Percentiles rank a stretch among this genome's conserved stretches.
These are phyloP conservation scores for Leptinotarsa undecemlineata DNA, from an alignment of 1,140 invertebrate genomes.

Conservation along the genomic window DNA sequence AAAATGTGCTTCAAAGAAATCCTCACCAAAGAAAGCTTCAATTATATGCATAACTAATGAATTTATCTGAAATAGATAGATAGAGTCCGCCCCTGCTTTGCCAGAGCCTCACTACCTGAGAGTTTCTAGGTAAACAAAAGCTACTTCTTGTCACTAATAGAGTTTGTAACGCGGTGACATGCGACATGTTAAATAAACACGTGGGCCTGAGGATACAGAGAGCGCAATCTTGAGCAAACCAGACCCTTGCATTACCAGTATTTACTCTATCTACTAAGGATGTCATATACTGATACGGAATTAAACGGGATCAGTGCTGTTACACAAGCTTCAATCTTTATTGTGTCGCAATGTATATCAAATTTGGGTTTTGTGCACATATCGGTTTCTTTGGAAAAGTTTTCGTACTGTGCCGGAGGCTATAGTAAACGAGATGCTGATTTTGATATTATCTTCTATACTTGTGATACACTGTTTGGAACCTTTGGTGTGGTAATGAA, in stretches of 20 bases:
- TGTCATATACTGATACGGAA: conserved; percentile 26
- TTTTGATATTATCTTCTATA: no score
- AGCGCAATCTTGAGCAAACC: conserved; percentile 28
- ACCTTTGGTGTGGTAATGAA: no score
- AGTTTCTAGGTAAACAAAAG: conserved; percentile 43
- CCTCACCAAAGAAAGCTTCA: no score
- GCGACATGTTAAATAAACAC: conserved; percentile 51
- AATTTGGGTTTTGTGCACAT: conserved; percentile 15
- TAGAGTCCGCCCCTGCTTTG: conserved; percentile 11
- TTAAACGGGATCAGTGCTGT: conserved; percentile 20
- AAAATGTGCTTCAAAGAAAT: no score
- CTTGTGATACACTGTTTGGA: no score
- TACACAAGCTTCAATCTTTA: conserved; percentile 5
- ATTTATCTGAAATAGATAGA: not conserved
- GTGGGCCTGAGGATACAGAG: conserved; percentile 34
- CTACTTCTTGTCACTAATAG: conserved; percentile 52
- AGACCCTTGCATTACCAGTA: conserved; percentile 29
- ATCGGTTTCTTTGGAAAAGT: not conserved
- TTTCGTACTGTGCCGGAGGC: not conserved
- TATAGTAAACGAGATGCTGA: no score
- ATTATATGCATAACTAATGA: not conserved
- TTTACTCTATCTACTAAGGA: conserved; percentile 27
- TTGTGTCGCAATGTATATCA: conserved; percentile 2
- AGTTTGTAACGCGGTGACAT: conserved; percentile 51
- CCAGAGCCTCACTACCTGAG: conserved; percentile 36